Percentiles rank a stretch among this genome's conserved stretches.
phyloP scores from a whole-genome alignment of 2,888 invertebrate genomes.

The Caenorhabditis sp. region DNA sequence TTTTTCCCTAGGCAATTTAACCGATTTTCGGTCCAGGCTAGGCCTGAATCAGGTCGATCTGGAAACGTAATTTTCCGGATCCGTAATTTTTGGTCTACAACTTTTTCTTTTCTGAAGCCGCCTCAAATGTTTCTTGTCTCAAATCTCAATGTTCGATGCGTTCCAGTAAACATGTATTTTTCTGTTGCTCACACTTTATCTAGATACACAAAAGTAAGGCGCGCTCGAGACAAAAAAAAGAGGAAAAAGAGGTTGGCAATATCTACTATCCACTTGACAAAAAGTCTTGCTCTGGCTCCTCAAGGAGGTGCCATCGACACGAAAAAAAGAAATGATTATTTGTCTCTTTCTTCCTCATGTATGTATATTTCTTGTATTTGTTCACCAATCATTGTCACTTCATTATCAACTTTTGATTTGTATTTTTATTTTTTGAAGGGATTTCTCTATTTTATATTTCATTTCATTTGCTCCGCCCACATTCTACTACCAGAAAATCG shows the following conservation, averaged over 20 bases:
- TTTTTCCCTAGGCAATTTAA: no score
- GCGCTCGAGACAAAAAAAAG: not conserved
- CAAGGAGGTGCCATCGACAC: not conserved
- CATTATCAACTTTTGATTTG: not conserved
- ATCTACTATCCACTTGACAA: constrained; percentile 1
- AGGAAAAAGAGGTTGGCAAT: not conserved
- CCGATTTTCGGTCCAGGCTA: no score
- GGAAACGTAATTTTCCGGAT: no score
- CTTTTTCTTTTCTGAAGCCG: no score
- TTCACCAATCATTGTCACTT: not conserved
- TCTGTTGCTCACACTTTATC: not conserved
- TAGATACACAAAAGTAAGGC: not conserved
- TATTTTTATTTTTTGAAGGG: not conserved
- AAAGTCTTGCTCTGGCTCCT: not conserved
- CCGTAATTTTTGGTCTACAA: no score
- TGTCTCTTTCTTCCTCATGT: not conserved
- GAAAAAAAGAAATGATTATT: not conserved
- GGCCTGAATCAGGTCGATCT: no score
- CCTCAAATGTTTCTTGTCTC: no score
- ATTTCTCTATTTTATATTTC: no score
- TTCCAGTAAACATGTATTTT: not conserved
- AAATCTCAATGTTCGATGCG: no score
- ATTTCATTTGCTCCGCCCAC: no score
- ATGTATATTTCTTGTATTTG: not conserved
- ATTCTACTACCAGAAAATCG: no score